These are phyloP conservation scores for Sclerurus mexicanus DNA, from an alignment of 2,113 vertebrate genomes.

Conservation along the genomic window DNA sequence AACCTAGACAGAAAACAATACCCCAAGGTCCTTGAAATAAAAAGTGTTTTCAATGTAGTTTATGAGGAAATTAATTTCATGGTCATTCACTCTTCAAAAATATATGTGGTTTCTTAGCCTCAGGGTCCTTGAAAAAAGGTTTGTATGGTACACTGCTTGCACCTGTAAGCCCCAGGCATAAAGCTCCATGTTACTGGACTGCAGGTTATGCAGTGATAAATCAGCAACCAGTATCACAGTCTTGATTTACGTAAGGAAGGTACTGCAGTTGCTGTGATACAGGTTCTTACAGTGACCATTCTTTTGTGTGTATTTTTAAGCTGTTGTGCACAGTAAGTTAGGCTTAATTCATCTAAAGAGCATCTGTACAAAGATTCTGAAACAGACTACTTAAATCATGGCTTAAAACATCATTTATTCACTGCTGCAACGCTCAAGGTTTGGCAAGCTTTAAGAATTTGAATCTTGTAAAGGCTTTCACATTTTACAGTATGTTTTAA, in stretches of 20 bases:
- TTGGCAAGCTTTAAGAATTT: not conserved
- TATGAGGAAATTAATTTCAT: constrained; percentile 9
- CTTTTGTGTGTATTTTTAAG: not conserved
- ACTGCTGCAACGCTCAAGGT: not conserved
- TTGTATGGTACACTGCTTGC: not conserved
- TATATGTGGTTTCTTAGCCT: not conserved
- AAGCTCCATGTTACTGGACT: not conserved
- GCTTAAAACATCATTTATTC: not conserved
- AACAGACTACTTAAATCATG: not conserved
- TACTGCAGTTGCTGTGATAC: not conserved
- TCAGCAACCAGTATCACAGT: not conserved
- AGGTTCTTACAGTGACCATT: not conserved
- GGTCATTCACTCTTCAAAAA: not conserved
- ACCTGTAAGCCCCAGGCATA: constrained; percentile 19
- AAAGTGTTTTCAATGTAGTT: not conserved
- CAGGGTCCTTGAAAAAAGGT: not conserved
- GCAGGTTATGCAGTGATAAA: not conserved
- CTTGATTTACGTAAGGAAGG: not conserved
- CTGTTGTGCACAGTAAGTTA: not conserved
- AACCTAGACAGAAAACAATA: not conserved
- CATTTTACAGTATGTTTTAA: not conserved
- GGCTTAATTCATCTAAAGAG: not conserved
- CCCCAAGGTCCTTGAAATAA: not conserved
- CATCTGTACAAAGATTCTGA: not conserved
- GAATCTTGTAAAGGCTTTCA: not conserved